phyloP scores from a whole-genome alignment of 2,888 invertebrate genomes.

The Sinelater perroti region DNA sequence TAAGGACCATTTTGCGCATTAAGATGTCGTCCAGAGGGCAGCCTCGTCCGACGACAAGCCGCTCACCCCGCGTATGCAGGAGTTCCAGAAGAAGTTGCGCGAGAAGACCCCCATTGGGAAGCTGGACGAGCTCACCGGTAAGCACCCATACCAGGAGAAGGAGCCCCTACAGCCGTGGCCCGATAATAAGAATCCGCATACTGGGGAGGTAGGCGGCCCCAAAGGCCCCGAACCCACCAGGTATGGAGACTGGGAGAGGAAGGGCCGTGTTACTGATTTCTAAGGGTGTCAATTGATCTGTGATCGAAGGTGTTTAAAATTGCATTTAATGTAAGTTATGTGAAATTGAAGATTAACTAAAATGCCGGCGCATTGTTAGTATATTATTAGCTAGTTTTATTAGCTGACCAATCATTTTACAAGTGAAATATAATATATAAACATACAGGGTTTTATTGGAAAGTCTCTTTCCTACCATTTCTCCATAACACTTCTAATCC shows the following conservation, averaged over 20 bases:
- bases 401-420: slow-evolving; percentile 1
- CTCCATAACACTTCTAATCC: slow-evolving; percentile 45
- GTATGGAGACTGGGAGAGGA: slow-evolving; percentile 99
- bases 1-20: neutral
- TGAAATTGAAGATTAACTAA: neutral
- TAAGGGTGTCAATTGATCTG: too few species aligned
- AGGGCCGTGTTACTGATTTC: slow-evolving; percentile 96
- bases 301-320: neutral
- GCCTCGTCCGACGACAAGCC: slow-evolving; percentile 37
- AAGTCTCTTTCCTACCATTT: slow-evolving; percentile 15
- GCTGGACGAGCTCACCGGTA: slow-evolving; percentile 77
- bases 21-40: slow-evolving; percentile 24
- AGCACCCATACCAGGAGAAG: slow-evolving; percentile 80
- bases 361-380: too few species aligned
- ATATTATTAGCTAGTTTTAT: too few species aligned
- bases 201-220: slow-evolving; percentile 96
- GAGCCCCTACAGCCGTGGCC: slow-evolving; percentile 88
- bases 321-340: neutral
- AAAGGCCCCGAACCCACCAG: slow-evolving; percentile 97
- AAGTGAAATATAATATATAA: neutral
- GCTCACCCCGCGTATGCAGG: slow-evolving; percentile 67
- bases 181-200: slow-evolving; percentile 86
- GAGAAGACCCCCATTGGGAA: slow-evolving; percentile 71
- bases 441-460: too few species aligned
- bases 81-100: slow-evolving; percentile 79